These are phyloP conservation scores for Athalia circularis DNA, from an alignment of 2,888 invertebrate species.

Conservation along the genomic window DNA sequence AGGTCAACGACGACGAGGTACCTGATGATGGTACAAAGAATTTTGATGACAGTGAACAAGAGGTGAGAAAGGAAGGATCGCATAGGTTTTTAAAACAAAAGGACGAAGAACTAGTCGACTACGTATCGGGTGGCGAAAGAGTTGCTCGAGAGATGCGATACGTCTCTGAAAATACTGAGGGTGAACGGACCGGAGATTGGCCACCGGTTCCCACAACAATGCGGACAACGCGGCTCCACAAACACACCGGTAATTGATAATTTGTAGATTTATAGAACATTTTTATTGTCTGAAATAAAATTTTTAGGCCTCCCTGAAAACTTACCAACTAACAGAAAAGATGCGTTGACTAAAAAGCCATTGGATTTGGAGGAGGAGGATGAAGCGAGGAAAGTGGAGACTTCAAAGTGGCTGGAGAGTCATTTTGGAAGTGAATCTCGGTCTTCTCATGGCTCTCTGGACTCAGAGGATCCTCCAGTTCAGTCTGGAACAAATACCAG, in stretches of 20 bases:
- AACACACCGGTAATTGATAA: constrained; percentile 56
- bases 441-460: constrained; percentile 84
- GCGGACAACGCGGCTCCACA: constrained; percentile 64
- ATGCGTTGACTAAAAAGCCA: constrained; percentile 87
- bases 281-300: not conserved
- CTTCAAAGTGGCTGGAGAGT: constrained; percentile 92
- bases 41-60: constrained; percentile 73
- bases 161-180: constrained; percentile 88
- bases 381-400: constrained; percentile 91
- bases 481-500: constrained; percentile 79
- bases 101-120: constrained; percentile 89
- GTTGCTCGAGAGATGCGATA: constrained; percentile 88
- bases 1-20: constrained; percentile 86
- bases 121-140: constrained; percentile 87
- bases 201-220: constrained; percentile 64
- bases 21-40: constrained; percentile 69
- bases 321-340: constrained; percentile 81
- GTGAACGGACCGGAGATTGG: constrained; percentile 79
- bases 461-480: constrained; percentile 79
- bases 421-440: constrained; percentile 92
- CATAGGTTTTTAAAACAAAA: constrained; percentile 84
- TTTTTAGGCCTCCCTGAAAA: constrained; percentile 63
- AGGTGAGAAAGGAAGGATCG: constrained; percentile 73
- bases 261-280: not conserved
- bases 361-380: constrained; percentile 92